Percentiles rank a stretch among this genome's conserved stretches.
Conservation (phyloP, 2,888 invertebrate genomes). For the Cerceris ruficornis region DNA sequence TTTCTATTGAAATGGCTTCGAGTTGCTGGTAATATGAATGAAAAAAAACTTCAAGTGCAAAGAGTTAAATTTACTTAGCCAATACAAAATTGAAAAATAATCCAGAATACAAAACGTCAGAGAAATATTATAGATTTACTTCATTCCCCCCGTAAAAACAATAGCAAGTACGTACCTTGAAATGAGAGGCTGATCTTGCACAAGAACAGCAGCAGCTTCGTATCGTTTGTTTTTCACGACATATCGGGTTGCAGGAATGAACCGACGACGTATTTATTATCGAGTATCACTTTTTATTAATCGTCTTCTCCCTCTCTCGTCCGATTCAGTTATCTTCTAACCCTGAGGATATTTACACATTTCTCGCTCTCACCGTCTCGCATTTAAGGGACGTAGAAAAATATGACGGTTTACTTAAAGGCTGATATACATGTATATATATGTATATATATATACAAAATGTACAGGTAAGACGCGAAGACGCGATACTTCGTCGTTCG, state of each 20-base stretch:
- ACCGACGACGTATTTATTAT: slow-evolving; percentile 27
- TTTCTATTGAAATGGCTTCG: too few relatives aligned
- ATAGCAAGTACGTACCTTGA: neutral
- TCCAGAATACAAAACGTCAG: too few relatives aligned
- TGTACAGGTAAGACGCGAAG: slow-evolving; percentile 55
- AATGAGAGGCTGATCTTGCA: neutral
- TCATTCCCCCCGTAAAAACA: neutral
- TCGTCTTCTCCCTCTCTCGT: slow-evolving; percentile 26
- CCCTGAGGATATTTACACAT: slow-evolving; percentile 70
- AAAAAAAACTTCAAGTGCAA: too few relatives aligned
- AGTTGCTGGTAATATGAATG: too few relatives aligned
- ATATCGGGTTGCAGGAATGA: neutral
- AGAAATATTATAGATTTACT: too few relatives aligned
- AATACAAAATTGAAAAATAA: too few relatives aligned
- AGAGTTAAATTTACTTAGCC: too few relatives aligned
- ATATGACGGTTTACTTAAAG: slow-evolving; percentile 76
- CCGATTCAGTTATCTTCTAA: slow-evolving; percentile 48
- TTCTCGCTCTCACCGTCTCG: slow-evolving; percentile 45
- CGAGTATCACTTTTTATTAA: slow-evolving; percentile 64
- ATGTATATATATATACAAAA: slow-evolving; percentile 58
- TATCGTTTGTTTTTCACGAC: too few relatives aligned
- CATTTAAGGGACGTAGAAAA: slow-evolving; percentile 77
- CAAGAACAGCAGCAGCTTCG: too few relatives aligned
- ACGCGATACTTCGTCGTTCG: slow-evolving; percentile 27
- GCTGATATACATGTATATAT: slow-evolving; percentile 35